phyloP scores from a whole-genome alignment of 2,113 vertebrate genomes.

The Scartelaos histophorus region DNA sequence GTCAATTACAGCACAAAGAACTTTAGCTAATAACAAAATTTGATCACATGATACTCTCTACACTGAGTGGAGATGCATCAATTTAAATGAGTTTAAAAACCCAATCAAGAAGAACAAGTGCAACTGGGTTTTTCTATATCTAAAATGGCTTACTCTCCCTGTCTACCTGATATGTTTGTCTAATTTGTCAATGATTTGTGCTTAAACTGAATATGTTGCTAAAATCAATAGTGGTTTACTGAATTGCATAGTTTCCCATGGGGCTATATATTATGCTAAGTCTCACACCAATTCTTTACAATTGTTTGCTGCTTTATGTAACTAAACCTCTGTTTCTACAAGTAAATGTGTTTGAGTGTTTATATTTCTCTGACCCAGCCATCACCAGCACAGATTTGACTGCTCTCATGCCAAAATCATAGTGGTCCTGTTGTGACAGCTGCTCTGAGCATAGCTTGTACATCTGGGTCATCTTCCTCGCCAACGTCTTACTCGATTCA shows the following conservation, averaged over 20 bases:
- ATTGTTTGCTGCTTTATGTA: not conserved
- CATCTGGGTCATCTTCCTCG: slow-evolving; percentile 88
- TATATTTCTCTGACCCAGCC: slow-evolving; percentile 77
- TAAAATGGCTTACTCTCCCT: not conserved
- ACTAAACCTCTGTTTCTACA: not conserved
- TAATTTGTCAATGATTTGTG: slow-evolving; percentile 12
- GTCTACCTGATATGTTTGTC: slow-evolving; percentile 3
- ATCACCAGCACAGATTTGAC: slow-evolving; percentile 88
- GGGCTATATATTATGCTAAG: not conserved
- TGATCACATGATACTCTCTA: slow-evolving; percentile 10
- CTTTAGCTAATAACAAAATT: slow-evolving; percentile 19
- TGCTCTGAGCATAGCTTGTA: slow-evolving; percentile 88
- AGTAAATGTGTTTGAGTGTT: slow-evolving; percentile 20
- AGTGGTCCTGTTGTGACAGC: slow-evolving; percentile 87
- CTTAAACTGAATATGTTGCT: not conserved
- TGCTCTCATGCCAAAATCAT: slow-evolving; percentile 87
- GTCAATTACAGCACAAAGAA: slow-evolving; percentile 31
- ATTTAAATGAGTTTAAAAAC: slow-evolving; percentile 18
- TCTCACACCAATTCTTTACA: not conserved
- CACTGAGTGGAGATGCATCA: slow-evolving; percentile 2
- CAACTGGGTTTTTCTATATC: not conserved
- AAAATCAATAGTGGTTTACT: slow-evolving; percentile 3
- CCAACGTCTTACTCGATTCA: slow-evolving; percentile 84
- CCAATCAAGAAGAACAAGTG: not conserved
- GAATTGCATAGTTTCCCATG: not conserved